Evolutionary conservation across 1,140 invertebrate species (phyloP), one percentile per base, ranked within the genome.

Genomic region (Nasonia vitripennis): DNA sequence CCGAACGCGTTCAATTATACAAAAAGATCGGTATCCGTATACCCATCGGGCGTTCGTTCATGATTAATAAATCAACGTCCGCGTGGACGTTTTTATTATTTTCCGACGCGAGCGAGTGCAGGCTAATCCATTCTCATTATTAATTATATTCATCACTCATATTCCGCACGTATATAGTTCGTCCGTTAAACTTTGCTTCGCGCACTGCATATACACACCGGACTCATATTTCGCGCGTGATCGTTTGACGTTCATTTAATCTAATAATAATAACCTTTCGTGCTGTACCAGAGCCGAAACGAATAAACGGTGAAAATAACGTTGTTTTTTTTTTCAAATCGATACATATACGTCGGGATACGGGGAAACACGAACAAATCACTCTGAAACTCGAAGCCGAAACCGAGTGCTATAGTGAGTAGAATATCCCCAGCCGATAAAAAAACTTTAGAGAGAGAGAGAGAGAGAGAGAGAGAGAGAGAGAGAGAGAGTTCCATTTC

Each of bases 71-170:
- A 75, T 75, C 9, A 75, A 37, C 17, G 12, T 11, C 34, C 73
- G 7, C 70, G 37, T 37, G 17, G 37, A 75, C 34, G 20, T 75
- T 75, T 75, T 75, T 75, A 75, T 45, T 45, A 75, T 31, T 20
- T 11, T 12, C 20, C 17, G 55, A 41, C 37, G 34, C 34, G 27
- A 27, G 5, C 34, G 34, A 37, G 34, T 9, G 70, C 41, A 7
- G 3, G 73, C 73, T 41, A 3, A 75, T 27, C 37, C 34, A 9
- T 45, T 37, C 27, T 62, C 17, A 62, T 45, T 75, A 75, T 75
- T 45, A 75, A 41, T 27, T 27, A 75, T 75, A 75, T 75, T 45
- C 68, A 70, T 70, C 68, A 70, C 7, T 70, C 27, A 27, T 37
- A 37, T 71, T 31, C 31, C 9, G 4, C 68, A 27, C 27, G 27